phyloP scores from a whole-genome alignment of 2,797 vertebrate species.

The Salarias fasciatus region DNA sequence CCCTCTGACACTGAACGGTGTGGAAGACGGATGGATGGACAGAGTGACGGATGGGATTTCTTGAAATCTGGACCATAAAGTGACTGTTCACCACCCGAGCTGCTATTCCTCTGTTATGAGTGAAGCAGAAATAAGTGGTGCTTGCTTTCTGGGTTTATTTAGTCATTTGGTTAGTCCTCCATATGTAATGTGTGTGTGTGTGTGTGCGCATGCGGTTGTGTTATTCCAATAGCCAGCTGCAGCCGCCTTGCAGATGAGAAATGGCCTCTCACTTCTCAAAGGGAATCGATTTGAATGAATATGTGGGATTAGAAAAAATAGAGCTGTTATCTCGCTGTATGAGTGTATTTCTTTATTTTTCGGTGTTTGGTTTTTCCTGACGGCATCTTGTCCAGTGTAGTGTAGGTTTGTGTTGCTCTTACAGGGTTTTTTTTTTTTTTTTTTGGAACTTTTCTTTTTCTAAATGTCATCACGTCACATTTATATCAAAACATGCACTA shows the following conservation, averaged over 20 bases:
- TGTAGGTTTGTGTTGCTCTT: conserved; percentile 16
- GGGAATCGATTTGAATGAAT: conserved; percentile 72
- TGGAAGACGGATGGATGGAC: conserved; percentile 10
- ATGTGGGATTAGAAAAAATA: conserved; percentile 54
- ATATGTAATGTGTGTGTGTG: no score
- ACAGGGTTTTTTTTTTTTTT: no score
- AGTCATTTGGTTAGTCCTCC: no score
- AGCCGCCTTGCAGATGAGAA: conserved; percentile 66
- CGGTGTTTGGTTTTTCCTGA: conserved; percentile 6
- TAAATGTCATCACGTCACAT: no score
- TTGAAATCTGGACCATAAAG: no score
- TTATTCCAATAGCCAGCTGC: conserved; percentile 55
- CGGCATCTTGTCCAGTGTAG: conserved; percentile 19
- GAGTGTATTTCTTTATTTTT: conserved; percentile 26
- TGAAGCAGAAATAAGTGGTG: no score
- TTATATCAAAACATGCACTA: no score
- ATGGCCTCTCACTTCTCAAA: conserved; percentile 66
- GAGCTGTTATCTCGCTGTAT: conserved; percentile 50
- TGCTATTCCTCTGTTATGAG: no score
- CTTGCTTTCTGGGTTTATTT: no score
- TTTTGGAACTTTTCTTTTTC: no score
- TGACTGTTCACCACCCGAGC: no score
- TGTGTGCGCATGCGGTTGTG: conserved; percentile 16
- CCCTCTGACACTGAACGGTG: background rate
- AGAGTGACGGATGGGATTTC: no score